phyloP scores from a whole-genome alignment of 2,888 invertebrate species.

The Yponomeuta sedellus region DNA sequence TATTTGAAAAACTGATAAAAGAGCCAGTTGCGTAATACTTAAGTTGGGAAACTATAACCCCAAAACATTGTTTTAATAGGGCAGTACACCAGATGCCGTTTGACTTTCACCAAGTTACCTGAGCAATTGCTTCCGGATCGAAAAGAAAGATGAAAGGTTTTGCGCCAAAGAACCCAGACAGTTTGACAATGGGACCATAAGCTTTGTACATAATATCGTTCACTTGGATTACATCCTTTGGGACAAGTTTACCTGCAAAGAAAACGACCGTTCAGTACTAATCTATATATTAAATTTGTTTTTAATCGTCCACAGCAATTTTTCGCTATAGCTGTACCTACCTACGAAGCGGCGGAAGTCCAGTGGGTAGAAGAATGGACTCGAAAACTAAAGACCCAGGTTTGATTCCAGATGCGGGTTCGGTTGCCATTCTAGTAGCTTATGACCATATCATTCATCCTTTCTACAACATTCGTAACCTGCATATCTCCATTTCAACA shows the following conservation, averaged over 20 bases:
- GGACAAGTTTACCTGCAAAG: slow-evolving; percentile 31
- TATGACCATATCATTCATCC: not conserved
- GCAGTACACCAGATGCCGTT: no score
- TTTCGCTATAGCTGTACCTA: no score
- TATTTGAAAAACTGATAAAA: no score
- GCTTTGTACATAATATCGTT: slow-evolving; percentile 29
- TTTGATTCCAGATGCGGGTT: no score
- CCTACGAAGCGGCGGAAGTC: no score
- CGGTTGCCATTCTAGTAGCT: not conserved
- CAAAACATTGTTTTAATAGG: slow-evolving; percentile 13
- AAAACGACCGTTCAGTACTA: not conserved
- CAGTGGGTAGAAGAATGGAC: no score
- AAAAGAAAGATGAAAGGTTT: slow-evolving; percentile 32
- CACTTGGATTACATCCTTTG: slow-evolving; percentile 23
- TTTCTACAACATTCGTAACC: no score
- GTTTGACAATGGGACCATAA: slow-evolving; percentile 43
- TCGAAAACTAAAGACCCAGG: no score
- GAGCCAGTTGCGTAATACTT: no score
- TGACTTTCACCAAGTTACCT: slow-evolving; percentile 25
- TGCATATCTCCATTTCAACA: not conserved
- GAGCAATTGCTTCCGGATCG: slow-evolving; percentile 39
- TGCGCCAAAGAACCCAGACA: slow-evolving; percentile 33
- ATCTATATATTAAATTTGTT: not conserved
- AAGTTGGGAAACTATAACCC: no score
- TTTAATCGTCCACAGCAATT: no score